These are phyloP conservation scores for Tiliacea aurago DNA, from an alignment of 2,888 invertebrate genomes.

Conservation along the genomic window DNA sequence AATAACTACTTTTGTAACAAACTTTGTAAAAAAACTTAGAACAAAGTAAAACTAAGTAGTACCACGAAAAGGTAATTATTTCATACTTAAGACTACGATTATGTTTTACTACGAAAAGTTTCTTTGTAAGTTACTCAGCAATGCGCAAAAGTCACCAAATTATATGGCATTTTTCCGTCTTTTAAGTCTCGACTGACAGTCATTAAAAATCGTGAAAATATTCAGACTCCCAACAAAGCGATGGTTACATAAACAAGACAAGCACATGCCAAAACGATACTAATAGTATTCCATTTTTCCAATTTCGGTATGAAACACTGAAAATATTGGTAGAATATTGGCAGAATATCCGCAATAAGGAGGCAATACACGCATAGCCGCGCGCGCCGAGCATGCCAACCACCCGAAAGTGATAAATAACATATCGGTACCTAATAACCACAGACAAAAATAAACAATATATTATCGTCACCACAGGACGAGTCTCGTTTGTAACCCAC, in stretches of 20 bases:
- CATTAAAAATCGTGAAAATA: conserved; percentile 24
- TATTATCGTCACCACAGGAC: conserved; percentile 70
- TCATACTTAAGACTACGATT: neutral
- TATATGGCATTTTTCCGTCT: neutral
- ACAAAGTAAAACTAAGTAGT: neutral
- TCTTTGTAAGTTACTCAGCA: conserved; percentile 3
- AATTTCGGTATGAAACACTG: conserved; percentile 52
- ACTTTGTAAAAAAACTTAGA: too few species aligned
- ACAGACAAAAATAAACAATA: conserved; percentile 72
- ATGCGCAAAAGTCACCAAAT: neutral
- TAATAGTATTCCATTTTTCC: conserved; percentile 50
- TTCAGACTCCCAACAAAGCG: neutral
- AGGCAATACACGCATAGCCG: conserved; percentile 57
- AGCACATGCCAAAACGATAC: conserved; percentile 17
- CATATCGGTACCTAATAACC: conserved; percentile 70
- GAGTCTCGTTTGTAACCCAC: conserved; percentile 67
- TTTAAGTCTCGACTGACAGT: neutral
- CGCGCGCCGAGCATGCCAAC: conserved; percentile 58
- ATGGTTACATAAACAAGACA: conserved; percentile 8
- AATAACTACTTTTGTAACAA: too few species aligned
- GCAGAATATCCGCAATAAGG: conserved; percentile 60
- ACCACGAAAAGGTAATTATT: neutral
- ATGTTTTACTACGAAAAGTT: neutral
- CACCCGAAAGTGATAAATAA: conserved; percentile 65
- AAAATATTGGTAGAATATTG: conserved; percentile 58